Conservation (phyloP, 2,888 invertebrate genomes). For the Busseola fusca region DNA sequence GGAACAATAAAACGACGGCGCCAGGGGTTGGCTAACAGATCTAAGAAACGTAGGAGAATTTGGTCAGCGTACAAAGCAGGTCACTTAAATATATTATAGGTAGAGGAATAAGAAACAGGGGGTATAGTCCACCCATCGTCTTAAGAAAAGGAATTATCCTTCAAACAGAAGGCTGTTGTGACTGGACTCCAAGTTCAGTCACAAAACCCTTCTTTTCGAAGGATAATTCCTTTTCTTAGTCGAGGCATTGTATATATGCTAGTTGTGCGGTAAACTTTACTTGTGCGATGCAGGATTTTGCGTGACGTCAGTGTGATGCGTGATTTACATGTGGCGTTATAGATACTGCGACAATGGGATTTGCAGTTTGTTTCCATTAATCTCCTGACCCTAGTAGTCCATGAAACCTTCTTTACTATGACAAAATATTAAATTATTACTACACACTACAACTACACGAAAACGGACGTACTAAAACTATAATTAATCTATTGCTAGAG, state of each 20-base stretch:
- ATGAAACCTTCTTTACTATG: not conserved
- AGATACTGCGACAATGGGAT: not conserved
- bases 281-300: not conserved
- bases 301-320: not conserved
- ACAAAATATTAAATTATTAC: not conserved
- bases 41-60: not conserved
- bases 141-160: not conserved
- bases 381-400: too few species aligned
- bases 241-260: not conserved
- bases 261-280: not conserved
- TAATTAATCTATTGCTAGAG: too few species aligned
- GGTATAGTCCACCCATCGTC: not conserved
- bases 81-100: not conserved
- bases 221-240: too few species aligned
- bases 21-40: constrained; percentile 11
- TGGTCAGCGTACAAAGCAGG: not conserved
- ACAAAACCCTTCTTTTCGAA: too few species aligned
- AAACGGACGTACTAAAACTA: too few species aligned
- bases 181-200: too few species aligned
- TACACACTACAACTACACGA: too few species aligned
- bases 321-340: not conserved
- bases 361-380: too few species aligned
- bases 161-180: not conserved
- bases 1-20: constrained; percentile 7
- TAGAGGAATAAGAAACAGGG: not conserved